Base-by-base conservation (phyloP, 2,113 vertebrate genomes). In the Plecotus auritus region DNA sequence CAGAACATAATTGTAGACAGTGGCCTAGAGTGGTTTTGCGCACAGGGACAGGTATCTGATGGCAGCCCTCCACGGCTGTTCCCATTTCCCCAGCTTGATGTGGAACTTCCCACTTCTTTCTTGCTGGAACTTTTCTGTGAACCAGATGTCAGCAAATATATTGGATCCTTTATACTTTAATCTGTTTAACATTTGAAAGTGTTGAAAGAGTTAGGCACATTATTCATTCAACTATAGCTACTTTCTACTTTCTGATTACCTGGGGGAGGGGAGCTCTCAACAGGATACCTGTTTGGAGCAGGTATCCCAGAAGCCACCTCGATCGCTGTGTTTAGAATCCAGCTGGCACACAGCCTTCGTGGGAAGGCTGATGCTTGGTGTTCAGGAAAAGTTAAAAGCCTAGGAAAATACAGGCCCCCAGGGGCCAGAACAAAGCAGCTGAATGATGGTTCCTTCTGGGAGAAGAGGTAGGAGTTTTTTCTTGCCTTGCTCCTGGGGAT, bases 341-440 rank as follows among this genome's bases (percentile, higher is more conserved):
- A 93, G 1, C 64, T n/a, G 95, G 96, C 77, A 93, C 81, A 16
- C 67, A 22, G 77, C 51, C 47, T 81, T 73, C 45, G 20, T 56
- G 72, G 80, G 51, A 91, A 90, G 78, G 85, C 70, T 73, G 72
- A 93, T 69, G 84, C 67, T 74, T 59, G 56, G 67, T 5, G 47
- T 10, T 47, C 91, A 54, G 77, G 72, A 86, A 95, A 95, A 97
- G 95, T 74, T 80, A 96, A 93, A 94, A 77, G 84, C 86, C 89
- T 74, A 69, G 64, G 84, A 73, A 97, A 96, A 94, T 22, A 87
- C 91, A 69, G n/a, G 40, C 70, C 84, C 56, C 3, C 0, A 23
- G 59, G 12, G 85, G 95, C 93, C 91, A 85, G 84, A 97, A 95
- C 91, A 91, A 77, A 91, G 93, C 86, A 26, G 7, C 35, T 85